Percentiles rank a stretch among this genome's conserved stretches.
phyloP scores from a whole-genome alignment of 2,113 vertebrate species.

The Erythrolamprus reginae region DNA sequence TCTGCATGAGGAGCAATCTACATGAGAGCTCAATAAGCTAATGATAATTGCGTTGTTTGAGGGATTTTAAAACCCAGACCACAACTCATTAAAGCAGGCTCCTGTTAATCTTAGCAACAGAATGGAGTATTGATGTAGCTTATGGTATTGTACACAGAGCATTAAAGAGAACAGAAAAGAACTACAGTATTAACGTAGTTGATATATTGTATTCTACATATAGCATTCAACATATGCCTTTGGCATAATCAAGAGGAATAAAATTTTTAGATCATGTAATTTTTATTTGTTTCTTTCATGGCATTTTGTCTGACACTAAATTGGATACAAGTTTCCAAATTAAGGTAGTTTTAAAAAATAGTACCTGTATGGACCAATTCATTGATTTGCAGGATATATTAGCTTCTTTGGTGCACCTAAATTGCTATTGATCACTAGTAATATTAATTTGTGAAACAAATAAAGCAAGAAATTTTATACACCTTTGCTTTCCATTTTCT shows the following conservation, averaged over 20 bases:
- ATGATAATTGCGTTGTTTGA: constrained; percentile 33
- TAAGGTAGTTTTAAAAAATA: background rate
- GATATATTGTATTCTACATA: background rate
- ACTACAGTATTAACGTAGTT: constrained; percentile 20
- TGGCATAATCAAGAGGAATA: constrained; percentile 8
- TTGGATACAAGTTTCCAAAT: background rate
- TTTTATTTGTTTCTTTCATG: background rate
- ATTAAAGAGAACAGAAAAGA: background rate
- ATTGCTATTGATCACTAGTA: background rate
- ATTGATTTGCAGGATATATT: background rate
- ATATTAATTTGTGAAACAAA: background rate
- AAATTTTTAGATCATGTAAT: background rate
- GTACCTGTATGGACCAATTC: background rate
- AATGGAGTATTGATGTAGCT: constrained; percentile 16
- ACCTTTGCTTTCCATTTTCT: background rate
- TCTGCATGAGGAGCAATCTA: background rate
- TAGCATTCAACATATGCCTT: background rate
- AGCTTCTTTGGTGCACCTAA: background rate
- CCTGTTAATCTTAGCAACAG: constrained; percentile 37
- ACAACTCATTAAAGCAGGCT: constrained; percentile 33
- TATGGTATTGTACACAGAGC: background rate
- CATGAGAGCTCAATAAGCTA: constrained; percentile 26
- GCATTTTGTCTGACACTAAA: background rate
- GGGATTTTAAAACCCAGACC: constrained; percentile 36
- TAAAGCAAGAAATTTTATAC: background rate